Evolutionary conservation across 2,888 invertebrate genomes (phyloP).

Genomic region (Epinotia brunnichana): DNA sequence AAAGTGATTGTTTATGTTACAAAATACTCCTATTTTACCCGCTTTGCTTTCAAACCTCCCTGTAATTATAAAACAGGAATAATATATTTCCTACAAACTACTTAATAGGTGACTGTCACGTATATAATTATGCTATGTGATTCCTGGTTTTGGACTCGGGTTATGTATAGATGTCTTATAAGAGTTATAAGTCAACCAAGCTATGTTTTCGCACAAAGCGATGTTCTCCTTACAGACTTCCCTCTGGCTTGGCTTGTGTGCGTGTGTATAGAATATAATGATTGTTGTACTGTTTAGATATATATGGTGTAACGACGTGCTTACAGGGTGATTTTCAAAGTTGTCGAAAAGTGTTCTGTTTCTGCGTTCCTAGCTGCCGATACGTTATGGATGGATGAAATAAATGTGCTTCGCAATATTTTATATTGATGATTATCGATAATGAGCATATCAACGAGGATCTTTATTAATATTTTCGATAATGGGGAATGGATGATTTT

Average conservation of each 20-base stretch:
- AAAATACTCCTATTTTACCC: constrained; percentile 2
- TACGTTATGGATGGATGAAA: constrained; percentile 27
- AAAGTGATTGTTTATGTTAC: neutral
- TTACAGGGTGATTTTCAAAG: constrained; percentile 50
- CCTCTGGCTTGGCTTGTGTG: constrained; percentile 75
- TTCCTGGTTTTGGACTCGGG: constrained; percentile 65
- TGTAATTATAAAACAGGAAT: neutral
- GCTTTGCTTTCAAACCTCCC: constrained; percentile 19
- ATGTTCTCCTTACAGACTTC: constrained; percentile 64
- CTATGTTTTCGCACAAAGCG: constrained; percentile 72
- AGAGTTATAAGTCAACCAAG: constrained; percentile 48
- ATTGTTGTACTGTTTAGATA: constrained; percentile 60
- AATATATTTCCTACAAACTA: neutral
- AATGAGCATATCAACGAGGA: constrained; percentile 33
- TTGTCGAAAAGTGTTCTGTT: constrained; percentile 40
- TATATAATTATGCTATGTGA: too few relatives aligned
- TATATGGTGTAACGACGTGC: constrained; percentile 60
- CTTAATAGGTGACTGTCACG: constrained; percentile 7
- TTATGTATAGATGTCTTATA: constrained; percentile 51
- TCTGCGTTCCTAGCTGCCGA: constrained; percentile 6
- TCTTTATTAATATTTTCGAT: neutral
- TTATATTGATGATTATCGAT: constrained; percentile 38
- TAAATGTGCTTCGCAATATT: constrained; percentile 26
- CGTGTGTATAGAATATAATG: constrained; percentile 57
- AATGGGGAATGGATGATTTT: too few relatives aligned